phyloP scores from a whole-genome alignment of 2,797 vertebrate species.

The Brachyalestes nurse region DNA sequence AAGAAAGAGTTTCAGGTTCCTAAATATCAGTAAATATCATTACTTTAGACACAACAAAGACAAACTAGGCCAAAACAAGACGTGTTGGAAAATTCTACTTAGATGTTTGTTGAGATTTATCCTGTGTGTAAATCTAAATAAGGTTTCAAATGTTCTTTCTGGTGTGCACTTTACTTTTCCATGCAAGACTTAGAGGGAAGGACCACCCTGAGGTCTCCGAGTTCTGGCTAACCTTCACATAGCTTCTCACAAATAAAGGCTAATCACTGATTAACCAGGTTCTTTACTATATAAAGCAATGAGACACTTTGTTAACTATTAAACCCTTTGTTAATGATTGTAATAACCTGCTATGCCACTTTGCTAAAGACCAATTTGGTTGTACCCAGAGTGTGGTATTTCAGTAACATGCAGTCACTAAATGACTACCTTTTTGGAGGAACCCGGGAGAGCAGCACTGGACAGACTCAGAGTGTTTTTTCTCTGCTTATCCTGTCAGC shows the following conservation, averaged over 20 bases:
- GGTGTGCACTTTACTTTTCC: background rate
- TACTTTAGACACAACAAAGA: background rate
- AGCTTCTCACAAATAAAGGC: background rate
- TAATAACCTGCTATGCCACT: background rate
- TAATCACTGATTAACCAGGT: background rate
- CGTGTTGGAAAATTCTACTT: background rate
- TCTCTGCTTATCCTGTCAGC: slow-evolving; percentile 66
- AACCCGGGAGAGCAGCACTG: slow-evolving; percentile 53
- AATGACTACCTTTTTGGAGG: slow-evolving; percentile 72
- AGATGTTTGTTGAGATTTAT: background rate
- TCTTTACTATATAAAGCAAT: background rate
- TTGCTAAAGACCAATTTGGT: slow-evolving; percentile 8
- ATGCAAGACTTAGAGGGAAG: background rate
- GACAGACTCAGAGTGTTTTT: slow-evolving; percentile 68
- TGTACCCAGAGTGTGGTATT: slow-evolving; percentile 35
- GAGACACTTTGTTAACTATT: slow-evolving; percentile 7
- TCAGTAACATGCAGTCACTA: slow-evolving; percentile 38
- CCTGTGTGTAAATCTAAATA: background rate
- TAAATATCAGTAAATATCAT: background rate
- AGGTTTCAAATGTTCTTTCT: background rate
- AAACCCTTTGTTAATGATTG: slow-evolving; percentile 11
- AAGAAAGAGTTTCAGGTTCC: slow-evolving; percentile 31
- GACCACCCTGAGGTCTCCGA: slow-evolving; percentile 3
- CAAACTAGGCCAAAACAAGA: background rate
- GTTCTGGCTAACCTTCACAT: background rate